A percentile compares a stretch with the other conserved stretches of the same genome.
phyloP scores from a whole-genome alignment of 2,888 invertebrate species.

The Orthosia incerta region DNA sequence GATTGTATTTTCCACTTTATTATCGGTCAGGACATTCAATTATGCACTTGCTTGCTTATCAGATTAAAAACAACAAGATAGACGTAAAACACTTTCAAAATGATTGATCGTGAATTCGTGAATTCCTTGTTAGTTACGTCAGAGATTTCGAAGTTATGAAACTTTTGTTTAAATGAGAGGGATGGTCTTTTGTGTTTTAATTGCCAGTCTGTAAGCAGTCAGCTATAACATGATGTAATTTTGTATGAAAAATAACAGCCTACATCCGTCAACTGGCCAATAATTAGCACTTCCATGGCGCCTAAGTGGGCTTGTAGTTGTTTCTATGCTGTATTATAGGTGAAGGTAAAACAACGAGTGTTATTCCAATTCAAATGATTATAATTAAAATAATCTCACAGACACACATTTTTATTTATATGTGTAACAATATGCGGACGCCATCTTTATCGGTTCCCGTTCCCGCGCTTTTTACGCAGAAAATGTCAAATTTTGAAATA shows the following conservation, averaged over 20 bases:
- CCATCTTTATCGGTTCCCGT: constrained; percentile 14
- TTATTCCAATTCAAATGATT: neutral
- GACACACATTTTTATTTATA: neutral
- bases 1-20: constrained; percentile 19
- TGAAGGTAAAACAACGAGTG: neutral
- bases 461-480: constrained; percentile 6
- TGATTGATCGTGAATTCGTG: constrained; percentile 32
- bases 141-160: neutral
- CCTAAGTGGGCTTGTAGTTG: neutral
- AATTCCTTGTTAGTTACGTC: neutral
- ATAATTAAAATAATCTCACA: neutral
- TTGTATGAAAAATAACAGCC: constrained; percentile 3
- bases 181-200: neutral
- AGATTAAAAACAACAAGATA: constrained; percentile 19
- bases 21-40: constrained; percentile 12
- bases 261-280: neutral
- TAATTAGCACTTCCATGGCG: constrained; percentile 16
- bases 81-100: neutral
- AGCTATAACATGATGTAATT: neutral
- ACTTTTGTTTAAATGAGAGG: constrained; percentile 12
- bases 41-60: constrained; percentile 26
- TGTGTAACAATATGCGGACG: neutral
- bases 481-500: neutral
- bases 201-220: neutral
- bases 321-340: neutral